Conservation (phyloP, 2,113 vertebrate species). For the Rhabdornis inornatus region DNA sequence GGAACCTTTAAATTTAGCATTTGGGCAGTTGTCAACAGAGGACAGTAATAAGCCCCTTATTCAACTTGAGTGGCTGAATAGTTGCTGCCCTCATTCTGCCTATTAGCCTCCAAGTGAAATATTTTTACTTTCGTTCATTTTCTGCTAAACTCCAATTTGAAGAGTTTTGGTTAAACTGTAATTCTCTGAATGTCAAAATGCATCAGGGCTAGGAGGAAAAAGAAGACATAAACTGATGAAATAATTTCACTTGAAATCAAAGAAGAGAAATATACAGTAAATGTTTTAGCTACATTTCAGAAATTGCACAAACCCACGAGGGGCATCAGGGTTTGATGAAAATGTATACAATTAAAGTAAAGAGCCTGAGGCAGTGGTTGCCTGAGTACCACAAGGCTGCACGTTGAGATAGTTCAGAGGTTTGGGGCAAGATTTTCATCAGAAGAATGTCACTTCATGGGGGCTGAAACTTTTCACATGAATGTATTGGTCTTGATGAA, state of each 20-base stretch:
- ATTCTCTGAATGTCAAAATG: constrained; percentile 9
- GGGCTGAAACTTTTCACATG: not conserved
- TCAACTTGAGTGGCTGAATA: not conserved
- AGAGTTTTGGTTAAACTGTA: not conserved
- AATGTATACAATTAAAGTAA: constrained; percentile 9
- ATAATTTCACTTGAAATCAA: not conserved
- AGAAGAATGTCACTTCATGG: not conserved
- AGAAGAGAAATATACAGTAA: not conserved
- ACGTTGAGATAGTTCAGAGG: not conserved
- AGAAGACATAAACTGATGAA: not conserved
- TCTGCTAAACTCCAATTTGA: not conserved
- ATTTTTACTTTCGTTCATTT: not conserved
- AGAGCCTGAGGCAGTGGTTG: not conserved
- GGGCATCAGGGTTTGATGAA: not conserved
- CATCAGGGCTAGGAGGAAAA: not conserved
- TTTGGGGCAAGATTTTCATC: constrained; percentile 31
- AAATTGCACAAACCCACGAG: not conserved
- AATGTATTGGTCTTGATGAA: not conserved
- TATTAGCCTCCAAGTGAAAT: not conserved
- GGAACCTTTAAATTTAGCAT: not conserved
- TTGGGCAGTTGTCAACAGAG: not conserved
- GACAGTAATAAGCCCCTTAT: not conserved
- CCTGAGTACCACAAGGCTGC: not conserved
- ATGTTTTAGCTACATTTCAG: not conserved
- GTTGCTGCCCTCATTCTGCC: not conserved